A percentile compares a stretch with the other conserved stretches of the same genome.
These are phyloP conservation scores for Ctenopoma kingsleyae DNA, from an alignment of 2,797 vertebrate species.

Conservation along the genomic window DNA sequence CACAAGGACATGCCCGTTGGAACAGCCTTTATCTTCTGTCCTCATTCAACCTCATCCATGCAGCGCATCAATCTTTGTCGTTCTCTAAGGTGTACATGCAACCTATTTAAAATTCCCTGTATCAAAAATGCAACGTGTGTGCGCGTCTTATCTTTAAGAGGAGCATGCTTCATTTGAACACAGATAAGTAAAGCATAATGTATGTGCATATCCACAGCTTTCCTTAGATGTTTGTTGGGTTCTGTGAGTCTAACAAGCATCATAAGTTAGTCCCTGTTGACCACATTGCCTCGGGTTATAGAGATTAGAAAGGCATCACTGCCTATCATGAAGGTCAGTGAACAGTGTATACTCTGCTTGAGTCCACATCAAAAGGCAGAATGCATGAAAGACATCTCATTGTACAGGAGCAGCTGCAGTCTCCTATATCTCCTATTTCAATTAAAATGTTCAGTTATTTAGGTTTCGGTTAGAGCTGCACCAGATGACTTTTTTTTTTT, in stretches of 20 bases:
- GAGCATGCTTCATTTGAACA: constrained; percentile 27
- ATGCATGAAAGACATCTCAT: not conserved
- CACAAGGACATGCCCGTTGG: constrained; percentile 40
- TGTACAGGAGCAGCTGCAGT: not conserved
- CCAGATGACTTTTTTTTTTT: not conserved
- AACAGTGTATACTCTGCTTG: constrained; percentile 20
- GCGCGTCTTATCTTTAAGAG: constrained; percentile 41
- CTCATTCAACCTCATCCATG: constrained; percentile 36
- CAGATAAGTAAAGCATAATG: constrained; percentile 22
- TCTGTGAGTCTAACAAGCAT: constrained; percentile 30
- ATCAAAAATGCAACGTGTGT: constrained; percentile 30
- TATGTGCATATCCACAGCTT: constrained; percentile 19
- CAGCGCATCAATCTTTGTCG: constrained; percentile 50
- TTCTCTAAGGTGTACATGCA: constrained; percentile 24
- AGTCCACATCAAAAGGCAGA: constrained; percentile 18
- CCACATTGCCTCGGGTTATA: constrained; percentile 18
- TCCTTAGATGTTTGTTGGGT: constrained; percentile 27
- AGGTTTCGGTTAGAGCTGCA: not conserved
- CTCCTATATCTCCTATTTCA: constrained; percentile 5
- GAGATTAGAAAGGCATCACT: constrained; percentile 31
- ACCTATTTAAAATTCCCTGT: constrained; percentile 26
- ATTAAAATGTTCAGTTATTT: constrained; percentile 13
- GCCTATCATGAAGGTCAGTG: constrained; percentile 41
- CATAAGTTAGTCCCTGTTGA: constrained; percentile 44
- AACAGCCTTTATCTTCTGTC: constrained; percentile 59